Evolutionary conservation across 2,113 vertebrate species (phyloP).

Genomic region (Pteropus alecto): DNA sequence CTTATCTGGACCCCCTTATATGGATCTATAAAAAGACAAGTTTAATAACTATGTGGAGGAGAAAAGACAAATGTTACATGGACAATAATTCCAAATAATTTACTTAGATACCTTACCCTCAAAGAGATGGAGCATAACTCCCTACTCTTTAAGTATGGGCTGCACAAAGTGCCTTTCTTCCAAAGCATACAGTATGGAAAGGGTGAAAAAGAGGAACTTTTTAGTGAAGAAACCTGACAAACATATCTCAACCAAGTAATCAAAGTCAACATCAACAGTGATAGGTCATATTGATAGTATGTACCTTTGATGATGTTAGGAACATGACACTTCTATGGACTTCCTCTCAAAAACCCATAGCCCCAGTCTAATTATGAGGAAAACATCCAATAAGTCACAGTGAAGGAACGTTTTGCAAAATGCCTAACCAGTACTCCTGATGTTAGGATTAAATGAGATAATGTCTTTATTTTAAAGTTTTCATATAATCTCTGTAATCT

Average conservation of each 20-base stretch:
- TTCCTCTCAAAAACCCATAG: neutral
- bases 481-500: neutral
- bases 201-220: neutral
- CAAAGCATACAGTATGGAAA: neutral
- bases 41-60: neutral
- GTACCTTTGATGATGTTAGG: neutral
- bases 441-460: neutral
- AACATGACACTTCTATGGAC: neutral
- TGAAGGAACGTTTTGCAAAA: neutral
- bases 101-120: neutral
- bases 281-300: neutral
- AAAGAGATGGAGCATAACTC: neutral
- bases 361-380: neutral
- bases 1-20: neutral
- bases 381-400: neutral
- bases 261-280: neutral
- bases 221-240: neutral
- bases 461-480: neutral
- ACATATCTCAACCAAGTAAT: neutral
- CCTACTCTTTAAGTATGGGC: neutral
- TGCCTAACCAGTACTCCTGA: neutral
- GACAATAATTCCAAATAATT: neutral
- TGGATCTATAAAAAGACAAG: neutral
- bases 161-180: neutral
- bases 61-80: neutral